A percentile compares a stretch with the other conserved stretches of the same genome.
Conservation (phyloP, 1,140 invertebrate genomes). For the Brachionus plicatilis region DNA sequence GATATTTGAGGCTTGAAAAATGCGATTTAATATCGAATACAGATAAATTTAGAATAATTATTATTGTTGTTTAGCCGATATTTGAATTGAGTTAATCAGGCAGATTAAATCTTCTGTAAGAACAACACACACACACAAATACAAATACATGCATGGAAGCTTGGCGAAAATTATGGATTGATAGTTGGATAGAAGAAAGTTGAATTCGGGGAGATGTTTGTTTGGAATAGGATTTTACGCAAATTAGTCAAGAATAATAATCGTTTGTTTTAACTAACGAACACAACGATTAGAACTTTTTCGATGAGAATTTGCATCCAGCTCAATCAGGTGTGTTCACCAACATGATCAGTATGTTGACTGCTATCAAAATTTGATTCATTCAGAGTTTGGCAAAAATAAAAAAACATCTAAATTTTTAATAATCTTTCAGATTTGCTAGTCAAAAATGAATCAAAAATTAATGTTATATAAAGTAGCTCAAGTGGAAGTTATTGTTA, state of each 20-base stretch:
- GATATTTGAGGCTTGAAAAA: conserved; percentile 26
- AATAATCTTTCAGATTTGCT: not conserved
- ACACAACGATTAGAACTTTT: not conserved
- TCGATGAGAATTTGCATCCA: not conserved
- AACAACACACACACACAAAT: not conserved
- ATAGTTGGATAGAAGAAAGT: not conserved
- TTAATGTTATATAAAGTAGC: conserved; percentile 36
- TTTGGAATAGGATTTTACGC: conserved; percentile 12
- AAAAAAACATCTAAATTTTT: conserved; percentile 8
- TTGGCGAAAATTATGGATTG: not conserved
- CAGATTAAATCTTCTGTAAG: conserved; percentile 36
- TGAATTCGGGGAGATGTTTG: not conserved
- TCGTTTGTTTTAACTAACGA: not conserved
- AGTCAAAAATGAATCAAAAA: conserved; percentile 2
- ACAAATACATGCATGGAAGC: not conserved
- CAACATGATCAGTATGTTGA: not conserved
- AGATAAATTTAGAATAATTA: conserved; percentile 22
- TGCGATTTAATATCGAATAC: conserved; percentile 23
- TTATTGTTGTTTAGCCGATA: conserved; percentile 15
- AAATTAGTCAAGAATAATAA: conserved; percentile 37
- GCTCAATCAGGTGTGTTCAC: not conserved
- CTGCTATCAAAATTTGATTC: too few species aligned
- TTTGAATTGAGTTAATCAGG: conserved; percentile 39
- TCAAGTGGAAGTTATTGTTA: conserved; percentile 38
- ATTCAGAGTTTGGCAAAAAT: not conserved